phyloP scores from a whole-genome alignment of 2,888 invertebrate genomes.

The Pteria penguin region DNA sequence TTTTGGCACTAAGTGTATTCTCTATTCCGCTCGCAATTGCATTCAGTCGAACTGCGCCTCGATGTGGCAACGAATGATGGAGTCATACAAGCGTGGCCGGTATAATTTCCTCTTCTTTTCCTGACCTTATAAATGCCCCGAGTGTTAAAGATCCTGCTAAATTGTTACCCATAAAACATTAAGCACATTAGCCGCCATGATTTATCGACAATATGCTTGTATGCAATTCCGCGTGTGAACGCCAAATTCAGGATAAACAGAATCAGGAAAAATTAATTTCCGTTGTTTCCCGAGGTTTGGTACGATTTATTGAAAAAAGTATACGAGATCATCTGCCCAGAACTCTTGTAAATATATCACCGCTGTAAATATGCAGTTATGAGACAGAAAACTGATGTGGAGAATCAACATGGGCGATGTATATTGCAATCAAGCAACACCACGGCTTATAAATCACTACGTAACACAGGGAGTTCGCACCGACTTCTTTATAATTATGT shows the following conservation, averaged over 20 bases:
- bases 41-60: too few relatives aligned
- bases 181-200: neutral
- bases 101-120: neutral
- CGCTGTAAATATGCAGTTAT: neutral
- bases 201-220: neutral
- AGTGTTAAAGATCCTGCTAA: neutral
- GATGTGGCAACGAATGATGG: too few relatives aligned
- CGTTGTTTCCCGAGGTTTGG: constrained; percentile 12
- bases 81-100: too few relatives aligned
- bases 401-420: neutral
- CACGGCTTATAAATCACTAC: neutral
- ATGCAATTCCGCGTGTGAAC: neutral
- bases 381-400: constrained; percentile 9
- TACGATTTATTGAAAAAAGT: constrained; percentile 2
- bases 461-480: too few relatives aligned
- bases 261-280: constrained; percentile 27
- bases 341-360: neutral
- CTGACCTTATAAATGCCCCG: neutral
- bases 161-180: neutral
- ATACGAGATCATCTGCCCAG: neutral
- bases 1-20: too few relatives aligned
- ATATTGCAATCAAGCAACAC: neutral
- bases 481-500: too few relatives aligned
- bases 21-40: too few relatives aligned
- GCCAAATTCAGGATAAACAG: neutral